These are phyloP conservation scores for Drosophila cognata DNA, from an alignment of 2,888 invertebrate genomes.

Conservation along the genomic window DNA sequence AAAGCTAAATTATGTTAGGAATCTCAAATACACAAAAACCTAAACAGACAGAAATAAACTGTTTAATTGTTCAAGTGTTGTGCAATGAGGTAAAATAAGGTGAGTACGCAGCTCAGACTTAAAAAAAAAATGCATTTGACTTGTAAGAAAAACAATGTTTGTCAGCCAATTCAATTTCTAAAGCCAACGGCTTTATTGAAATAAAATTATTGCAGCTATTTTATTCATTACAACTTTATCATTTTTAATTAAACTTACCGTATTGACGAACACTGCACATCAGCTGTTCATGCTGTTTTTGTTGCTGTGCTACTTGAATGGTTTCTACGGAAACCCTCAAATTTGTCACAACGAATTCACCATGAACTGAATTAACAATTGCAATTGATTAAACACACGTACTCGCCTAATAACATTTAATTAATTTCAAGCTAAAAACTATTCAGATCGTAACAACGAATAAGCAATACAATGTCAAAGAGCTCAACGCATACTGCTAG, in stretches of 20 bases:
- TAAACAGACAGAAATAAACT: slow-evolving; percentile 4
- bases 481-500: slow-evolving; percentile 45
- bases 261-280: slow-evolving; percentile 31
- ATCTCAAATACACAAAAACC: slow-evolving; percentile 14
- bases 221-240: not conserved
- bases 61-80: slow-evolving; percentile 34
- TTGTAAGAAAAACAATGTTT: not conserved
- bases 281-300: slow-evolving; percentile 62
- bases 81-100: slow-evolving; percentile 4
- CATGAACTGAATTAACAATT: slow-evolving; percentile 50
- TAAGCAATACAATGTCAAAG: slow-evolving; percentile 57
- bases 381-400: slow-evolving; percentile 67
- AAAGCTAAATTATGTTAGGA: slow-evolving; percentile 49
- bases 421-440: not conserved
- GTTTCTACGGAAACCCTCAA: slow-evolving; percentile 57
- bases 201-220: not conserved
- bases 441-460: not conserved
- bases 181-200: not conserved
- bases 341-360: slow-evolving; percentile 64
- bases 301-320: slow-evolving; percentile 54
- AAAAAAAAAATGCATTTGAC: not conserved
- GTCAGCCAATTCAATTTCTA: not conserved
- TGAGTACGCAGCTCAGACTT: slow-evolving; percentile 33
- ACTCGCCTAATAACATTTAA: slow-evolving; percentile 16
- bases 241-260: slow-evolving; percentile 6